Evolutionary conservation across 2,888 invertebrate species (phyloP), one percentile per base, ranked within the genome.

Genomic region (Encarsia formosa): DNA sequence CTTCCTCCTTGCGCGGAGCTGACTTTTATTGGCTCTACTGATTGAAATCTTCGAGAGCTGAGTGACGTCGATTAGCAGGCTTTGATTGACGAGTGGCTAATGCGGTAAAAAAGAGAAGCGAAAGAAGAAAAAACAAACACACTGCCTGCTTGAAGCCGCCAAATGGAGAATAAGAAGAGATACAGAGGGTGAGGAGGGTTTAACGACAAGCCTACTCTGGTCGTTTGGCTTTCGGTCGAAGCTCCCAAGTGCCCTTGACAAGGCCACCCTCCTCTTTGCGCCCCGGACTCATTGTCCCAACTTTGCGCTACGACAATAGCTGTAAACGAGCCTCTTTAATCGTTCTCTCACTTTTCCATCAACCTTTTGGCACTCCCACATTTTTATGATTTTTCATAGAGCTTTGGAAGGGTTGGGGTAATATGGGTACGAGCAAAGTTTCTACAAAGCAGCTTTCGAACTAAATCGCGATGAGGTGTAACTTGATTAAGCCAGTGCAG

Each of bases 401-500:
- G n/a, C n/a, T n/a, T n/a, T n/a, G n/a, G n/a, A n/a, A n/a, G n/a
- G n/a, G n/a, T 11, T 6, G 11, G 11, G 26, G 26, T 8, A 26
- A 26, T 11, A 26, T 11, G 26, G 26, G 26, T 8, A 11, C 8
- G 11, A 11, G 26, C 6, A 11, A 11, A 26, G 26, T 26, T 26
- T 6, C 11, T 26, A 6, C 8, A 26, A 26, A 6, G 26, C 6
- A 26, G 26, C 26, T 11, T 6, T 26, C 26, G 11, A 11, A 26
- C 32, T 32, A 11, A 5, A 34, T 18, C 29, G 13, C 24, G 41
- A 46, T 45, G 45, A 37, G 34, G 18, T 48, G 44, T 59, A 58
- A 59, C 58, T 62, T 63, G 62, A 65, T 65, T 64, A 65, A 63
- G 61, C 56, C 49, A 51, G n/a, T n/a, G n/a, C n/a, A n/a, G n/a